Evolutionary conservation across 2,113 vertebrate species (phyloP), one percentile per base, ranked within the genome.

Genomic region (Atrichornis clamosus): DNA sequence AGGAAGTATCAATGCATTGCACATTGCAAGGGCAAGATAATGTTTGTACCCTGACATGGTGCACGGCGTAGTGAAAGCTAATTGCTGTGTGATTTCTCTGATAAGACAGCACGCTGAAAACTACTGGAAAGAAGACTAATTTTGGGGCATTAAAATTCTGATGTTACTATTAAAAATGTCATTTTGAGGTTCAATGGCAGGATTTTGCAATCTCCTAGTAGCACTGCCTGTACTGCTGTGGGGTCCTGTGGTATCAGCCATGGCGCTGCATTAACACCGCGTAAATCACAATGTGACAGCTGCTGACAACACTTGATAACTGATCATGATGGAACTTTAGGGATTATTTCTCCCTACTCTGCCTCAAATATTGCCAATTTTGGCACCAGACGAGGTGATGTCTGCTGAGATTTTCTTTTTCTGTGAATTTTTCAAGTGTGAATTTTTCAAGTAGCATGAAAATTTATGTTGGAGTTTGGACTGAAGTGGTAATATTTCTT

Each of bases 1-100:
- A 94, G 41, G 6, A 91, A 82, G 91, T 84, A 93, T 67, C 80
- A 79, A 70, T 80, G 84, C 84, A 41, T 37, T 33, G 53, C 75
- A 89, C 2, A 2, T 75, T 55, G 58, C 24, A 83, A 89, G 52
- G 27, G 69, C 76, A 78, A 72, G 65, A 35, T 47, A 72, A 20
- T 49, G 26, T 82, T 92, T 93, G 91, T 47, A 55, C 82, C 42
- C 35, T 41, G 67, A 96, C 78, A 83, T 47, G 67, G 42, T 39
- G 32, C 67, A 35, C 75, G 84, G 88, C 30, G 28, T 4, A 68
- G 67, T n/a, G 84, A 97, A 94, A 95, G 94, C 89, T 96, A 97
- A 96, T 90, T 96, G 90, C 30, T 13, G n/a, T 86, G 76, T 94
- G 94, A 89, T 82, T 97, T 80, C 67, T 59, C 87, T 91, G 74